phyloP scores from a whole-genome alignment of 2,797 vertebrate species.

The Emydoidea blandingii region DNA sequence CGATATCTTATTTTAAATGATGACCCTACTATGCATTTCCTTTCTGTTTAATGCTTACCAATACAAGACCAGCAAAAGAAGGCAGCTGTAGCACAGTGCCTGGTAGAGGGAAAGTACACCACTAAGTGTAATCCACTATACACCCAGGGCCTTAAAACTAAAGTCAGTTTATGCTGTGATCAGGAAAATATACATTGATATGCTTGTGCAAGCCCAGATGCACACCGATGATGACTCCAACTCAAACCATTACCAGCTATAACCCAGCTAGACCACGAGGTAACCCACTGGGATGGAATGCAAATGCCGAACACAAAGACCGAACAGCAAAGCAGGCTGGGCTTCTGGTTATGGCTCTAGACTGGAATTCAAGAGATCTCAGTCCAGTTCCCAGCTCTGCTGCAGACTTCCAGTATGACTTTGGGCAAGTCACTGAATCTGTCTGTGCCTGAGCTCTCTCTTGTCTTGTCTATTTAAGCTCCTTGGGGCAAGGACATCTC shows the following conservation, averaged over 20 bases:
- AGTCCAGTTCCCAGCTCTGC: neutral
- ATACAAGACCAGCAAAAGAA: neutral
- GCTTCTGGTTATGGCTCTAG: neutral
- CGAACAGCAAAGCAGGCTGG: neutral
- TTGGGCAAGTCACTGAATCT: neutral
- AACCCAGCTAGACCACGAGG: neutral
- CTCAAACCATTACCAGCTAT: neutral
- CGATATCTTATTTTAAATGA: constrained; percentile 28
- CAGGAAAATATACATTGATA: neutral
- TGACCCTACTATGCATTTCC: neutral
- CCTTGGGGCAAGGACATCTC: neutral
- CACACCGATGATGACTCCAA: neutral
- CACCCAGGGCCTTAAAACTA: neutral
- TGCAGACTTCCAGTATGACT: neutral
- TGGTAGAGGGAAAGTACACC: fast-evolving
- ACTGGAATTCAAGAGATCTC: neutral
- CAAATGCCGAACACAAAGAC: neutral
- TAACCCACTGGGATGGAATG: fast-evolving
- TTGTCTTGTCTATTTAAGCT: neutral
- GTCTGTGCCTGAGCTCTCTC: neutral
- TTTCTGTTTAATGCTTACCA: neutral
- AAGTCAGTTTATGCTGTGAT: neutral
- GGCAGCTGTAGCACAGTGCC: fast-evolving
- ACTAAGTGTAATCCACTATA: neutral
- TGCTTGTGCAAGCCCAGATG: neutral